A percentile compares a stretch with the other conserved stretches of the same genome.
These are phyloP conservation scores for Pachyuromys duprasi DNA, from an alignment of 2,797 vertebrate species.

Conservation along the genomic window DNA sequence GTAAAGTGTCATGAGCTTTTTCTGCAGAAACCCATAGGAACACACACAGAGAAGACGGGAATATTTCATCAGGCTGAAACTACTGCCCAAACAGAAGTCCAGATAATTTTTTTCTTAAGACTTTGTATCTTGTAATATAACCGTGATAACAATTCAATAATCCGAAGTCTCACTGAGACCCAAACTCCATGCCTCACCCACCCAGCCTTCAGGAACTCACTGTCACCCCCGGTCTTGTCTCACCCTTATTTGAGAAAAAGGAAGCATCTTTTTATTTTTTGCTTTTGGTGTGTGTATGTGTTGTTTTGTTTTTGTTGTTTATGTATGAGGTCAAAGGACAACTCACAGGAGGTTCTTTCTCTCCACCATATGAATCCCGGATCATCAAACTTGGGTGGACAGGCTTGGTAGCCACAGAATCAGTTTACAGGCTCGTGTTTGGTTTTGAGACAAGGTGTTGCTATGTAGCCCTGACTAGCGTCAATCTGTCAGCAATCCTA, in stretches of 20 bases:
- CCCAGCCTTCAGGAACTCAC: background rate
- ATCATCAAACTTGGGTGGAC: background rate
- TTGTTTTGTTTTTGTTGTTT: background rate
- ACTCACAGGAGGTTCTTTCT: background rate
- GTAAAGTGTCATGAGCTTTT: background rate
- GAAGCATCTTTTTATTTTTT: background rate
- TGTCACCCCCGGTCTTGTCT: background rate
- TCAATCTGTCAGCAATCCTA: background rate
- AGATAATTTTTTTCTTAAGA: background rate
- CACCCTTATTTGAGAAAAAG: background rate
- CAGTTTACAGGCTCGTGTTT: background rate
- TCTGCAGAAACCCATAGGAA: background rate
- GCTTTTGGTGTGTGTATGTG: background rate
- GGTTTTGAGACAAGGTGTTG: conserved; percentile 18
- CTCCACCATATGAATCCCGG: background rate
- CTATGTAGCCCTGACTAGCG: background rate
- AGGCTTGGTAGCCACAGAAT: background rate
- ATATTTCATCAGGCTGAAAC: too few relatives aligned
- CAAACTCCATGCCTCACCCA: background rate
- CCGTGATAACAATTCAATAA: background rate
- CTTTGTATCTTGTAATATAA: background rate
- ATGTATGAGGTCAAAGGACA: background rate
- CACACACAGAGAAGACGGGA: background rate
- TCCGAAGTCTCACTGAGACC: background rate
- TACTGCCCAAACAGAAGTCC: background rate